phyloP scores from a whole-genome alignment of 2,888 invertebrate species.

The Agrypnus murinus region DNA sequence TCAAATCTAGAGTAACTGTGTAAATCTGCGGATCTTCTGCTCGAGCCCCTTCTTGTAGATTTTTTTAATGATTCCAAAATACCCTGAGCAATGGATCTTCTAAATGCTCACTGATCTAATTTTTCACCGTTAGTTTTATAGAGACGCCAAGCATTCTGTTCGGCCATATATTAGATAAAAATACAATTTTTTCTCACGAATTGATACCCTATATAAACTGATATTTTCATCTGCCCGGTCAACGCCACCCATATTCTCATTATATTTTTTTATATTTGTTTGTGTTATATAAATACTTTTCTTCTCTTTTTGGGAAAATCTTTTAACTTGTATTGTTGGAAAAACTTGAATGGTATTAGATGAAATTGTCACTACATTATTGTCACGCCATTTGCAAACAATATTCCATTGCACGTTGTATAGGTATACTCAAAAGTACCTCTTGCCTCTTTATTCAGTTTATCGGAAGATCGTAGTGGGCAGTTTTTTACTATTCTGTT shows the following conservation, averaged over 20 bases:
- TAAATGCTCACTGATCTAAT: constrained; percentile 20
- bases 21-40: background rate
- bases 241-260: constrained; percentile 20
- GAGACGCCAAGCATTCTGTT: constrained; percentile 30
- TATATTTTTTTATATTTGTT: constrained; percentile 21
- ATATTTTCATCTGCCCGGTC: constrained; percentile 17
- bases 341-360: constrained; percentile 15
- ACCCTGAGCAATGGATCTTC: constrained; percentile 6
- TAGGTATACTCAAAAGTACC: constrained; percentile 32
- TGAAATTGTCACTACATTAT: constrained; percentile 36
- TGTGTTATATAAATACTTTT: constrained; percentile 21
- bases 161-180: constrained; percentile 35
- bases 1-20: background rate
- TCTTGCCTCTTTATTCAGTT: constrained; percentile 37
- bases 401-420: constrained; percentile 13
- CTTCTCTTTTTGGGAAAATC: constrained; percentile 42
- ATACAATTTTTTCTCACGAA: constrained; percentile 33
- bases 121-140: constrained; percentile 16
- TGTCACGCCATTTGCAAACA: constrained; percentile 42
- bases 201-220: constrained; percentile 51
- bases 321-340: constrained; percentile 43
- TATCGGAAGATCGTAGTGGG: constrained; percentile 11
- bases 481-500: constrained; percentile 30
- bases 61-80: constrained; percentile 19
- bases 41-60: background rate